Evolutionary conservation across 2,888 invertebrate genomes (phyloP).

Genomic region (Oscheius sp.): DNA sequence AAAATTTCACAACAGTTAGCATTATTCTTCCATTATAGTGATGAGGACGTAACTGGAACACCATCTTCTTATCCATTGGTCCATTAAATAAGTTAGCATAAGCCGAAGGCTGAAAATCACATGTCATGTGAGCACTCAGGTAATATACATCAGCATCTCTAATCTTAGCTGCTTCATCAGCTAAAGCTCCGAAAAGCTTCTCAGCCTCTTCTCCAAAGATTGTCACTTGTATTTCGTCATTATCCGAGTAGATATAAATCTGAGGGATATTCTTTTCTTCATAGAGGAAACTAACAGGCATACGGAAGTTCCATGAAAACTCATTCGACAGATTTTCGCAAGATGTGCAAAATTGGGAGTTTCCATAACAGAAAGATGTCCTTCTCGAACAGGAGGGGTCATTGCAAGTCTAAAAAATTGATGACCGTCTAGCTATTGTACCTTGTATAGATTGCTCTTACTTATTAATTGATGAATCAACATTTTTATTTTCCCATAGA

Average conservation of each 20-base stretch:
- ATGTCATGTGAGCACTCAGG: not conserved
- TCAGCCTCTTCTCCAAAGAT: slow-evolving; percentile 12
- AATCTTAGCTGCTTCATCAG: not conserved
- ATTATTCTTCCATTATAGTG: slow-evolving; percentile 1
- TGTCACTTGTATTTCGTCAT: not conserved
- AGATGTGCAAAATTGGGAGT: not conserved
- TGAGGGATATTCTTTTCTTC: not conserved
- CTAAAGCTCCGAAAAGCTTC: slow-evolving; percentile 7
- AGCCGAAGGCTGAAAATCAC: not conserved
- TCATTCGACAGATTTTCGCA: not conserved
- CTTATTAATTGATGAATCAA: not conserved
- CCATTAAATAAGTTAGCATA: not conserved
- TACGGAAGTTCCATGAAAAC: slow-evolving; percentile 7
- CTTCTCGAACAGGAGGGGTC: not conserved
- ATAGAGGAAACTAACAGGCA: not conserved
- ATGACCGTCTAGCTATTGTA: not conserved
- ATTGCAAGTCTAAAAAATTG: slow-evolving; percentile 3
- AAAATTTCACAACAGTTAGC: not conserved
- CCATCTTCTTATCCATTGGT: not conserved
- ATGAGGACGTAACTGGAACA: slow-evolving; percentile 13
- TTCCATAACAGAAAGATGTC: not conserved
- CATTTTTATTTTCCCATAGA: slow-evolving; percentile 9
- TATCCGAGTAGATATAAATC: not conserved
- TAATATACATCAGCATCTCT: not conserved
- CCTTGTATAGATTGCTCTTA: slow-evolving; percentile 3